A percentile compares a stretch with the other conserved stretches of the same genome.
These are phyloP conservation scores for Plecotus auritus DNA, from an alignment of 2,113 vertebrate species.

Conservation along the genomic window DNA sequence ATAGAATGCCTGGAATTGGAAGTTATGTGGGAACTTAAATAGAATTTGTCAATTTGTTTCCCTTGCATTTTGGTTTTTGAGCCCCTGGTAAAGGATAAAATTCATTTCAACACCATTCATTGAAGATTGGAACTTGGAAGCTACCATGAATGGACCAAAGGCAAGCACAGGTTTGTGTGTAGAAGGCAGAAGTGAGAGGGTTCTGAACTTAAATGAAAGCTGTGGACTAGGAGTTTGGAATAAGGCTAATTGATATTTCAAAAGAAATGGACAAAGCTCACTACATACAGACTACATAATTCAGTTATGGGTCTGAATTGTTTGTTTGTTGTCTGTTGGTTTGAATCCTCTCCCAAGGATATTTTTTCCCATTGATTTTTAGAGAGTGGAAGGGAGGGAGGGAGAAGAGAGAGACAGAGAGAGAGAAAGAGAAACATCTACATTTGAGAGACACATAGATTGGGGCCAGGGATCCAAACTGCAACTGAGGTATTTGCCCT, in stretches of 20 bases:
- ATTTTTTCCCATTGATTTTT: too few relatives aligned
- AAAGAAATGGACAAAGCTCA: neutral
- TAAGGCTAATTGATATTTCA: neutral
- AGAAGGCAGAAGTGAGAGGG: neutral
- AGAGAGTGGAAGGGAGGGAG: too few relatives aligned
- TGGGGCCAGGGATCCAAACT: too few relatives aligned
- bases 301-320: neutral
- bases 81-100: neutral
- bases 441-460: too few relatives aligned
- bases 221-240: neutral
- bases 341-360: too few relatives aligned
- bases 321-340: too few relatives aligned
- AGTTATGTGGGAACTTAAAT: neutral
- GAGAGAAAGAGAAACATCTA: too few relatives aligned
- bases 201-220: neutral
- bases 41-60: conserved; percentile 30
- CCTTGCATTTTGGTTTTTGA: conserved; percentile 37
- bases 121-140: neutral
- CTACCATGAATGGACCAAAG: neutral
- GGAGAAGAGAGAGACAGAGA: too few relatives aligned
- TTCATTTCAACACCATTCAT: conserved; percentile 13
- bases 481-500: too few relatives aligned
- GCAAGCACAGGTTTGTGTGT: neutral
- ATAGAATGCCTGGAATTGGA: conserved; percentile 3
- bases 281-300: neutral